Evolutionary conservation across 1,140 invertebrate species (phyloP).

Genomic region (Catajapyx aquilonaris): DNA sequence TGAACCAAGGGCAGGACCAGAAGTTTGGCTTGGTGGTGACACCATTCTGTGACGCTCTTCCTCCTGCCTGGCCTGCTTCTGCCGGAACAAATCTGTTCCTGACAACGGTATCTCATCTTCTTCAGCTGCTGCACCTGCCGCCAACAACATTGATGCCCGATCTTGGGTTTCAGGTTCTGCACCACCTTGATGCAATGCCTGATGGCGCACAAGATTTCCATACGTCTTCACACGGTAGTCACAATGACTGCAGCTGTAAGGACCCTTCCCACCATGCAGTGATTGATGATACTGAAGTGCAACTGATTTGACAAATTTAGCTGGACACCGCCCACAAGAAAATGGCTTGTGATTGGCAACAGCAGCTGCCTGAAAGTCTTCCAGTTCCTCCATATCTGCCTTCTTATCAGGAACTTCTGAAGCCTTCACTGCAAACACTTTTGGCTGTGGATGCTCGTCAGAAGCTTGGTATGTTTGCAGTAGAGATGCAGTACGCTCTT

Average conservation of each 20-base stretch:
- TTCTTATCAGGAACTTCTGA: neutral
- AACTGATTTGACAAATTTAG: slow-evolving; percentile 41
- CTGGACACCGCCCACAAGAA: slow-evolving; percentile 40
- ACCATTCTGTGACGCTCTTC: neutral
- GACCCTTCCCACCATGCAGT: slow-evolving; percentile 40
- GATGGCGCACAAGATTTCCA: slow-evolving; percentile 52
- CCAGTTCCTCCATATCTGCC: neutral
- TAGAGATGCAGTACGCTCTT: slow-evolving; percentile 46
- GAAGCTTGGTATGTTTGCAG: slow-evolving; percentile 39
- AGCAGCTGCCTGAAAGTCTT: too few relatives aligned
- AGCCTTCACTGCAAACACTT: slow-evolving; percentile 10
- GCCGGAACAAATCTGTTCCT: slow-evolving; percentile 35
- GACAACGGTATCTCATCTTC: slow-evolving; percentile 27
- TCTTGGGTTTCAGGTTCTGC: too few relatives aligned
- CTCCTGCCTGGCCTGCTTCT: slow-evolving; percentile 23
- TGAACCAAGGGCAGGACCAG: too few relatives aligned
- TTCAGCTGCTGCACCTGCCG: slow-evolving; percentile 1
- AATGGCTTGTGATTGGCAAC: slow-evolving; percentile 17
- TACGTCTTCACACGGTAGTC: slow-evolving; percentile 59
- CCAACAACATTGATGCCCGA: slow-evolving; percentile 9
- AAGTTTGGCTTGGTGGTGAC: neutral
- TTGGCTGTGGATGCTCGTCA: slow-evolving; percentile 34
- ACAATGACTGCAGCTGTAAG: slow-evolving; percentile 57
- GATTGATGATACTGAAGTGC: slow-evolving; percentile 49
- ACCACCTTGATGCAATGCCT: slow-evolving; percentile 38